Evolutionary conservation across 2,113 vertebrate genomes (phyloP).

Genomic region (Vicugna pacos): DNA sequence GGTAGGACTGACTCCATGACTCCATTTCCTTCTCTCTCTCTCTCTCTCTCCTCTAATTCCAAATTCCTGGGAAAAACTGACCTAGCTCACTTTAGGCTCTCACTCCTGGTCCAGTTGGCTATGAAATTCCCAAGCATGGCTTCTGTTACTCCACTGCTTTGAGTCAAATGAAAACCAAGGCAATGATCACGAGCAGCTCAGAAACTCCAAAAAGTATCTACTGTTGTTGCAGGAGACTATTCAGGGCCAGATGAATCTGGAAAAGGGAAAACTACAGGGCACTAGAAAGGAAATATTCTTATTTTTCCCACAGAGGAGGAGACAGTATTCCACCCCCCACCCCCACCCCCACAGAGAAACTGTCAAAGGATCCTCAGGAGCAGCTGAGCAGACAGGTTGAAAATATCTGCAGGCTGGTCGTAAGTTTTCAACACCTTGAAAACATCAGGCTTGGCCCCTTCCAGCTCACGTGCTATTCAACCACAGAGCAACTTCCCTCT

Average conservation of each 20-base stretch:
- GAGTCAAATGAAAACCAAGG: neutral
- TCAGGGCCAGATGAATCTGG: neutral
- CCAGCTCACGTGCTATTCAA: neutral
- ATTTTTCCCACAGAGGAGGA: neutral
- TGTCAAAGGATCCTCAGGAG: neutral
- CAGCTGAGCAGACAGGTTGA: neutral
- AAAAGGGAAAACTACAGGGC: neutral
- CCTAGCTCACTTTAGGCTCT: neutral
- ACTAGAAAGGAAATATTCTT: neutral
- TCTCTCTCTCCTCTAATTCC: neutral
- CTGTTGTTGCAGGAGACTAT: neutral
- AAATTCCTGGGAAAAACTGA: neutral
- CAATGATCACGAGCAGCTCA: neutral
- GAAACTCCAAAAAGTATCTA: neutral
- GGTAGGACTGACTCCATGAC: neutral
- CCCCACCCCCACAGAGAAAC: neutral
- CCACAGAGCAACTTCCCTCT: neutral
- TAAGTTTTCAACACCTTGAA: constrained; percentile 32
- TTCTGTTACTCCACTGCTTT: neutral
- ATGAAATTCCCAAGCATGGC: neutral
- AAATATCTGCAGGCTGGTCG: neutral
- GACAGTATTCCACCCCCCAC: neutral
- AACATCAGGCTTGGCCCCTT: neutral
- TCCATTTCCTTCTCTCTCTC: neutral
- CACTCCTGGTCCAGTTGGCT: neutral